These are phyloP conservation scores for Plectus sambesii DNA, from an alignment of 1,140 invertebrate genomes.

Conservation along the genomic window DNA sequence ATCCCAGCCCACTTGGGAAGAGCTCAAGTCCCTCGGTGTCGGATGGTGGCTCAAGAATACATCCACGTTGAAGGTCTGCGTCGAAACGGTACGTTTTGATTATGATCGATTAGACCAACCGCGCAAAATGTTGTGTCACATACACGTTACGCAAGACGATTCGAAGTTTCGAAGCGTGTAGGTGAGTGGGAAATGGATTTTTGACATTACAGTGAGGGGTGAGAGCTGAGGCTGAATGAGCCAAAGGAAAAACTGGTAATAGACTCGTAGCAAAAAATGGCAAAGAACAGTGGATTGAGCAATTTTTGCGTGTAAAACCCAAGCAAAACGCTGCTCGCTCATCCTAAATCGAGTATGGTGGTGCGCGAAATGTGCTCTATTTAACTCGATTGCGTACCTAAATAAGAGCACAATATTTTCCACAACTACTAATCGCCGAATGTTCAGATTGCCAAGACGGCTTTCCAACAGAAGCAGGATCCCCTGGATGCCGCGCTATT, in stretches of 20 bases:
- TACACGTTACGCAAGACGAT: too few species aligned
- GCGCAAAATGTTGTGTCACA: too few species aligned
- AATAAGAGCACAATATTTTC: conserved; percentile 19
- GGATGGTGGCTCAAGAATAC: conserved; percentile 93
- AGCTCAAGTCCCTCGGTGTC: conserved; percentile 76
- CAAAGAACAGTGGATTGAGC: too few species aligned
- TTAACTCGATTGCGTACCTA: conserved; percentile 11
- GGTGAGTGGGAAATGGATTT: too few species aligned
- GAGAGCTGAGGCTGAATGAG: too few species aligned
- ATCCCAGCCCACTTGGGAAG: conserved; percentile 67
- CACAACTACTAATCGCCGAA: neutral
- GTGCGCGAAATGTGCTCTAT: neutral
- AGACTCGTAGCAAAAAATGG: too few species aligned
- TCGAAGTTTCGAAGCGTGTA: too few species aligned
- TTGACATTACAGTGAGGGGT: too few species aligned
- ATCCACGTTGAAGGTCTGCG: conserved; percentile 64
- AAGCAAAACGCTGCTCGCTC: too few species aligned
- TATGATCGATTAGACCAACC: neutral
- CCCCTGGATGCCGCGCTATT: conserved; percentile 93
- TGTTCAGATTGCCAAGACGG: conserved; percentile 42
- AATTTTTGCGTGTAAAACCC: too few species aligned
- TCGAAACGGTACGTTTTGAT: conserved; percentile 79
- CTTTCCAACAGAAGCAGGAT: conserved; percentile 58
- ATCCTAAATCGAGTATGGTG: conserved; percentile 1
- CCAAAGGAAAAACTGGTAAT: too few species aligned